Evolutionary conservation across 2,113 vertebrate genomes (phyloP).

Genomic region (Peromyscus polionotus): DNA sequence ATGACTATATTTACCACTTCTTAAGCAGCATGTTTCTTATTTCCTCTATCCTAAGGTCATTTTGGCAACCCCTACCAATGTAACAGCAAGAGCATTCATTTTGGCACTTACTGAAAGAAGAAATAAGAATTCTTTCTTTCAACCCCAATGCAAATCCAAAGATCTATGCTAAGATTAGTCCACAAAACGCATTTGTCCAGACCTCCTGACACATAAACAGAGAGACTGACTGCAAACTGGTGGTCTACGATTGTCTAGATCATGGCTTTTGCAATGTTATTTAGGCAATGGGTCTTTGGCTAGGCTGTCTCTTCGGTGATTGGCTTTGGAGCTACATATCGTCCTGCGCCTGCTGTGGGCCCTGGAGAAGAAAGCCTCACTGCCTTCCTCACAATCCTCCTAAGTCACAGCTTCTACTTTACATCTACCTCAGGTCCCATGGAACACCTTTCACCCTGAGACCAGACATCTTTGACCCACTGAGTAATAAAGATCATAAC

Average conservation of each 20-base stretch:
- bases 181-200: fast-evolving
- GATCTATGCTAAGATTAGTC: fast-evolving
- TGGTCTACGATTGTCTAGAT: neutral
- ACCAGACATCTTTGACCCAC: neutral
- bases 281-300: neutral
- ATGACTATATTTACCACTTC: fast-evolving
- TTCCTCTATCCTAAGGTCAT: too few species aligned
- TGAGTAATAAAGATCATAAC: too few species aligned
- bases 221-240: neutral
- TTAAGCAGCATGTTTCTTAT: neutral
- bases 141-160: neutral
- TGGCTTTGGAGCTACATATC: too few species aligned
- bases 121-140: neutral
- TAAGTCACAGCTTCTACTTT: neutral
- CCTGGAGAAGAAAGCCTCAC: neutral
- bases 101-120: neutral
- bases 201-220: neutral
- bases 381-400: neutral
- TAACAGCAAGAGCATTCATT: neutral
- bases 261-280: neutral
- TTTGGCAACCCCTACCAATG: neutral
- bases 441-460: neutral
- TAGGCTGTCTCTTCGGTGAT: neutral
- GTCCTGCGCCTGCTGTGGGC: neutral
- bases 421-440: neutral